Conservation (phyloP, 2,113 vertebrate genomes). For the Cyphomyrus plagiostoma region DNA sequence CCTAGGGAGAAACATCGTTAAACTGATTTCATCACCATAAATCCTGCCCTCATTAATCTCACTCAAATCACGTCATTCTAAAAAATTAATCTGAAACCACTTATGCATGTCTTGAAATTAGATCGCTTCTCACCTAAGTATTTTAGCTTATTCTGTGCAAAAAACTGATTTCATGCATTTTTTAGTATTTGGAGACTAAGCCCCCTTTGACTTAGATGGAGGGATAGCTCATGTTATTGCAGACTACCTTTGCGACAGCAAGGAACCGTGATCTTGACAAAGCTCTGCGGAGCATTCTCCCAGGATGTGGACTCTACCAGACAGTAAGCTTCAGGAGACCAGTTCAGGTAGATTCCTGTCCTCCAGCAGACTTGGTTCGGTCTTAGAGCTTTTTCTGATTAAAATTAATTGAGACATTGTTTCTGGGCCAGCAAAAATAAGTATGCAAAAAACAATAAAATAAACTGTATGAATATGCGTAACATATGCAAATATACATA, state of each 20-base stretch:
- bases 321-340: constrained; percentile 89
- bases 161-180: background rate
- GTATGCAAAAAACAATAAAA: background rate
- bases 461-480: background rate
- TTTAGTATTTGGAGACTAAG: background rate
- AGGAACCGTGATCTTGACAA: constrained; percentile 85
- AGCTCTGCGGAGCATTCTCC: constrained; percentile 70
- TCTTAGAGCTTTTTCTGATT: constrained; percentile 65
- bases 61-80: background rate
- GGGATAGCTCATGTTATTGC: background rate
- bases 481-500: background rate
- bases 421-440: background rate
- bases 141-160: background rate
- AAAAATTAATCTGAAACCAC: background rate
- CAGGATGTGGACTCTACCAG: constrained; percentile 76
- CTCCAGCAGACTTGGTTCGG: constrained; percentile 90
- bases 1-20: constrained; percentile 54
- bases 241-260: constrained; percentile 83
- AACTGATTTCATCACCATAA: background rate
- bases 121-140: background rate
- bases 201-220: background rate
- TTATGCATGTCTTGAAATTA: background rate
- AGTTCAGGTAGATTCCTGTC: constrained; percentile 87
- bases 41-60: background rate
- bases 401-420: background rate